A percentile compares a stretch with the other conserved stretches of the same genome.
These are phyloP conservation scores for Ceratina australensis DNA, from an alignment of 1,140 invertebrate species.

Conservation along the genomic window DNA sequence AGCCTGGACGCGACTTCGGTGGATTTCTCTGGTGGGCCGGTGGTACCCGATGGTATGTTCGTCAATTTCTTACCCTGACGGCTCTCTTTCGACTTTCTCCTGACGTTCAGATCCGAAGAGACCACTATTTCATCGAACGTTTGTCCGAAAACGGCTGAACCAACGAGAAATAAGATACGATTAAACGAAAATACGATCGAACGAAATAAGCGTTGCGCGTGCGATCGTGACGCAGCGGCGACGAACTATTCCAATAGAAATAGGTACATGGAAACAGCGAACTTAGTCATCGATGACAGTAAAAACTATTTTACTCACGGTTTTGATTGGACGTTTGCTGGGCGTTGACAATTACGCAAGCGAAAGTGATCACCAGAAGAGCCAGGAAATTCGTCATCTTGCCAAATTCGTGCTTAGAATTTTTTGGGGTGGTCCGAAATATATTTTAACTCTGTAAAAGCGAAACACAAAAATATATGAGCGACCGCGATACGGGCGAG, in stretches of 20 bases:
- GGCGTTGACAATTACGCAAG: constrained; percentile 68
- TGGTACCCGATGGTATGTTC: constrained; percentile 75
- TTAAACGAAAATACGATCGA: constrained; percentile 6
- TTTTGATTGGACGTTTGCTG: constrained; percentile 64
- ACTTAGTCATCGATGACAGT: neutral
- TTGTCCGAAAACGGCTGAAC: constrained; percentile 71
- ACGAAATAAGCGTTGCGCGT: neutral
- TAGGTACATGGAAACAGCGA: no score
- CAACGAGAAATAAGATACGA: neutral
- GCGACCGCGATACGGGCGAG: no score
- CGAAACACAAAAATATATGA: neutral
- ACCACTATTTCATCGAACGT: constrained; percentile 77
- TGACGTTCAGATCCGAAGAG: constrained; percentile 76
- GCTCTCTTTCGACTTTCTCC: constrained; percentile 77
- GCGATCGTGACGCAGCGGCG: no score
- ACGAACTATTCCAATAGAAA: no score
- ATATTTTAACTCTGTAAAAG: constrained; percentile 54
- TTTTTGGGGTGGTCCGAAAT: constrained; percentile 49
- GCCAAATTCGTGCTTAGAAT: constrained; percentile 30
- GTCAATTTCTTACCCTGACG: constrained; percentile 76
- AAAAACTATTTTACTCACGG: constrained; percentile 62
- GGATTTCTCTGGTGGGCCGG: constrained; percentile 72
- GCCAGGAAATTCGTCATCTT: constrained; percentile 71
- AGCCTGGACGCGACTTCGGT: constrained; percentile 72
- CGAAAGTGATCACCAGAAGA: constrained; percentile 65